A percentile compares a stretch with the other conserved stretches of the same genome.
These are phyloP conservation scores for Marmota monax DNA, from an alignment of 2,113 vertebrate genomes.

Conservation along the genomic window DNA sequence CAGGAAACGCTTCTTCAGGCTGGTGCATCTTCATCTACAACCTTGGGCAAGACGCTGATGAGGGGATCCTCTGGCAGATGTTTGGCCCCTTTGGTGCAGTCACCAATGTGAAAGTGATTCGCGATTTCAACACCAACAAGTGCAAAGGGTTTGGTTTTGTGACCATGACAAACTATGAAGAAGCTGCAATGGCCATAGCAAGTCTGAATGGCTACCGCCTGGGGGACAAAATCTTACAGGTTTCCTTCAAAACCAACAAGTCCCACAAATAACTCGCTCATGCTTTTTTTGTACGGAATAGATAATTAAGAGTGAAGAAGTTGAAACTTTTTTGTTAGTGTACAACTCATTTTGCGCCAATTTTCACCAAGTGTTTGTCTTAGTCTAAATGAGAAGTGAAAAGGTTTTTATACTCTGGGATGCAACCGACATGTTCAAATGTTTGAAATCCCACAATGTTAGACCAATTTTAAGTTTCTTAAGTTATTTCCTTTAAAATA, in stretches of 20 bases:
- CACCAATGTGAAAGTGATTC: conserved; percentile 99
- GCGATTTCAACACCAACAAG: conserved; percentile 99
- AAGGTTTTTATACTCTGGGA: conserved; percentile 92
- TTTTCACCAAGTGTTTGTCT: conserved; percentile 94
- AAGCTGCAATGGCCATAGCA: conserved; percentile 99
- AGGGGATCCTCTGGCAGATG: conserved; percentile 99
- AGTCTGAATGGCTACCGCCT: conserved; percentile 99
- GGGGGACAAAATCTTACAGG: conserved; percentile 99
- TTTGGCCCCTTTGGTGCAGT: conserved; percentile 99
- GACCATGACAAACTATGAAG: conserved; percentile 99
- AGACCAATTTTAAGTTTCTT: conserved; percentile 91
- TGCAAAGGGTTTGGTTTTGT: conserved; percentile 99
- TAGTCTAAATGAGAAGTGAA: conserved; percentile 92
- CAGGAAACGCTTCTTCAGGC: conserved; percentile 94
- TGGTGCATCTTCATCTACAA: conserved; percentile 99
- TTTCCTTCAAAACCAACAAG: conserved; percentile 99
- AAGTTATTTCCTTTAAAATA: conserved; percentile 90
- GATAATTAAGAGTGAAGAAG: conserved; percentile 90
- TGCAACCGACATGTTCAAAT: conserved; percentile 93
- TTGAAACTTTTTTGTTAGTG: conserved; percentile 91
- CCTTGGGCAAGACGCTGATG: conserved; percentile 97
- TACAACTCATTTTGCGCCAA: conserved; percentile 94
- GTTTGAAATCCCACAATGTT: conserved; percentile 91
- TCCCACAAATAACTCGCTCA: conserved; percentile 97
- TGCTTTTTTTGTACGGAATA: conserved; percentile 92